These are phyloP conservation scores for Dinomys branickii DNA, from an alignment of 2,113 vertebrate genomes.

Conservation along the genomic window DNA sequence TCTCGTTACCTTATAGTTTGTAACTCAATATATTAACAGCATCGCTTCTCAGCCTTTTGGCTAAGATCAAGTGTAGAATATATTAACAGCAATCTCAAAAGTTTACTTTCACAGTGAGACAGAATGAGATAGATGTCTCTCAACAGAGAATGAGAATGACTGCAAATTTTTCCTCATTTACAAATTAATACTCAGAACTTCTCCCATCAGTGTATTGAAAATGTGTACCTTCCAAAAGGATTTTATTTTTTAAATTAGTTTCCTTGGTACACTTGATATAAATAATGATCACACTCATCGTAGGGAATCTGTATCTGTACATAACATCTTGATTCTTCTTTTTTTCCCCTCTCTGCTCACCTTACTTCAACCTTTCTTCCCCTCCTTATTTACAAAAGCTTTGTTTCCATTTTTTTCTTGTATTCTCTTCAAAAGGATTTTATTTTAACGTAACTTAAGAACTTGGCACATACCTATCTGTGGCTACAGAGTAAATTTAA, in stretches of 20 bases:
- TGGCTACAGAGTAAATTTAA: neutral
- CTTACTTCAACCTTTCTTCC: neutral
- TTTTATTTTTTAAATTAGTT: neutral
- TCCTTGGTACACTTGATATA: neutral
- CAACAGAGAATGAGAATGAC: conserved; percentile 19
- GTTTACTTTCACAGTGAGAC: neutral
- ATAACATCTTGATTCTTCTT: neutral
- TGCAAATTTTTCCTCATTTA: conserved; percentile 7
- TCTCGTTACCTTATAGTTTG: conserved; percentile 30
- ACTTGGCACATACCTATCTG: neutral
- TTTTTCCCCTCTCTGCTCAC: neutral
- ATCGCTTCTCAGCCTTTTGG: no score
- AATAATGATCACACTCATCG: neutral
- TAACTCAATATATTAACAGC: conserved; percentile 13
- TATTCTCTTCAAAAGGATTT: neutral
- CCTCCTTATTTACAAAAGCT: neutral
- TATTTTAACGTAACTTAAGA: neutral
- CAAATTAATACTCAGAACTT: conserved; percentile 1
- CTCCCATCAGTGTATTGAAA: neutral
- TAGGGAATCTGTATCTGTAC: neutral
- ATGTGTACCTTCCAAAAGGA: neutral
- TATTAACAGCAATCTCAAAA: conserved; percentile 4
- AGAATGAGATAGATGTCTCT: neutral
- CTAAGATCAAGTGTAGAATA: no score
- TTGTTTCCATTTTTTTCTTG: neutral